Evolutionary conservation across 2,888 invertebrate species (phyloP), one percentile per base, ranked within the genome.

Genomic region (Hypomecis punctinalis): DNA sequence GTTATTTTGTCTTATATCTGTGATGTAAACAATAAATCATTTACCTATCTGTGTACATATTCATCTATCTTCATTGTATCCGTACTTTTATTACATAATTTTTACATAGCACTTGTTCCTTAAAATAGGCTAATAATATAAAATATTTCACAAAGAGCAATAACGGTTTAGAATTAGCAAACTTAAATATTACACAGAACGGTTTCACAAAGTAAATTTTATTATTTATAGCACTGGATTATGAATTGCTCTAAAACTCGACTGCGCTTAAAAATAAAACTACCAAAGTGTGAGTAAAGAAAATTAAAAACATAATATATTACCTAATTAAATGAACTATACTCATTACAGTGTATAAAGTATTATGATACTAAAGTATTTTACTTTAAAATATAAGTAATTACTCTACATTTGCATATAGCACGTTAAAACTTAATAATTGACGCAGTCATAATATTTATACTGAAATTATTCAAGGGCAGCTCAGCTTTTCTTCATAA

Each of bases 351-450:
- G 45, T 62, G 54, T 54, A 56, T 49, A 43, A 57, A 46, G 47
- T 59, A 59, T 46, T 23, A 37, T 40, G 33, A 36, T 36, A 37
- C 36, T 37, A 37, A 46, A 55, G 46, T 55, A 55, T 46, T 37
- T 55, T 9, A 37, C 23, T 23, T 46, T 46, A 45, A 46, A 43
- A 46, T 23, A 23, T 23, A n/a, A 45, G n/a, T 36, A 7, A 46
- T 7, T 37, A 23, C 9, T 13, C 10, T 35, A 55, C 23, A 37
- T 37, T 46, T 11, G 37, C 37, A 56, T 13, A 23, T 39, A 9
- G n/a, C 37, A 37, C 37, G 23, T 13, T 11, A 35, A 43, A 54
- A 23, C n/a, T 0, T 1, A 43, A 53, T 10, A 33, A 33, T 33
- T n/a, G 10, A 35, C 6, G 9, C 8, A 10, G 52, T 52, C 23